Base-by-base conservation (phyloP, 2,888 invertebrate genomes). In the Kuschelorhynchus macadamiae region DNA sequence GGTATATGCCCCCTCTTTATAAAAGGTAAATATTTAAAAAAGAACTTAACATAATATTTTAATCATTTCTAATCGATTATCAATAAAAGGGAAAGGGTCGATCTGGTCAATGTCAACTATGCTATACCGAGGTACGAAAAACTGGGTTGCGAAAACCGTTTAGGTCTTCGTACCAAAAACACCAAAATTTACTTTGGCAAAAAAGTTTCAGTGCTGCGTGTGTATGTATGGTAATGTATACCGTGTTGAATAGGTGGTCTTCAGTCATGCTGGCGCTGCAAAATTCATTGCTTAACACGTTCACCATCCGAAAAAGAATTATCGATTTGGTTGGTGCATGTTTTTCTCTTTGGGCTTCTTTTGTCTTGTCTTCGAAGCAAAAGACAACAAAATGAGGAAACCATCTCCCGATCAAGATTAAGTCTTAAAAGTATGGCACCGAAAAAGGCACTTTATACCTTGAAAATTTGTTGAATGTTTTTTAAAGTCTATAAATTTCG, bases 391-490 rank as follows among this genome's bases (percentile, higher is more conserved):
- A 42, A 42, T 36, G 21, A 53, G 53, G 53, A 53, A 53, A 39
- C 53, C 41, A 21, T 36, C 17, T 53, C 53, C 30, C 32, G 63
- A 68, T 68, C 68, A 68, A 68, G 68, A 68, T 68, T 68, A 68
- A 68, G 68, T 68, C 42, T 63, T 68, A 59, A 67, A 63, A 63
- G 57, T 53, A 68, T 57, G 57, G 68, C 50, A 63, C 67, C 63
- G 62, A 63, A 68, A 68, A 68, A 68, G 68, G 63, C 36, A 50
- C 47, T 68, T 52, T 52, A 59, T 59, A 30, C 50, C 63, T 44
- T 50, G 57, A 63, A 68, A 68, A 68, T 68, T 68, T 68, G 68
- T 68, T 68, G 68, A 50, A 68, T 68, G 63, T 60, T 41, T 52
- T 50, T 57, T 52, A 44, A 53, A 50, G 68, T 63, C 63, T 63